Evolutionary conservation across 1,140 invertebrate genomes (phyloP).

Genomic region (Leptinotarsa defecta): DNA sequence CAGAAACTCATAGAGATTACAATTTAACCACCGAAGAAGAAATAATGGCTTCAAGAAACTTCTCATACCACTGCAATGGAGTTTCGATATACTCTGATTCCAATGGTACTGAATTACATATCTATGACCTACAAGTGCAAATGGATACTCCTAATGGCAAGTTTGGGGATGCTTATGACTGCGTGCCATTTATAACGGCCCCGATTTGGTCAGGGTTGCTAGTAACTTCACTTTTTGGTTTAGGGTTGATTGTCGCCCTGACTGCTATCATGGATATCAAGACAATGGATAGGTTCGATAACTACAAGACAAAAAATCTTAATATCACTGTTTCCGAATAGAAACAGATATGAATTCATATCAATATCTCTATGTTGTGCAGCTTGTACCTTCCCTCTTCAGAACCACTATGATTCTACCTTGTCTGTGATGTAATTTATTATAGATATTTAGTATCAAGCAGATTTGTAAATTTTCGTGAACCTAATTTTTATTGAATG

Average conservation of each 20-base stretch:
- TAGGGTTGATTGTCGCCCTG: slow-evolving; percentile 73
- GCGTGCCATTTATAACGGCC: slow-evolving; percentile 77
- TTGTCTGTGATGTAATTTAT: slow-evolving; percentile 12
- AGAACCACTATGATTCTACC: neutral
- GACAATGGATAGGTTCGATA: slow-evolving; percentile 89
- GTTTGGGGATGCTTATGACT: slow-evolving; percentile 70
- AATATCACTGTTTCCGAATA: slow-evolving; percentile 64
- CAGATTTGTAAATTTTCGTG: no score
- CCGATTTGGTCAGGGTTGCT: slow-evolving; percentile 81
- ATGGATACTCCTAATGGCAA: slow-evolving; percentile 50
- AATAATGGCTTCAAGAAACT: slow-evolving; percentile 57
- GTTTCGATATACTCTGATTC: slow-evolving; percentile 51
- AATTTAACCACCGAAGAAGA: slow-evolving; percentile 43
- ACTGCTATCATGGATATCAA: slow-evolving; percentile 78
- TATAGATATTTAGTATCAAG: no score
- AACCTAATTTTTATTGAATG: no score
- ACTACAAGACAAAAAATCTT: slow-evolving; percentile 84
- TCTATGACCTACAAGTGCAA: slow-evolving; percentile 60
- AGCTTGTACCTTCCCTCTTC: slow-evolving; percentile 3
- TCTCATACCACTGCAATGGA: slow-evolving; percentile 62
- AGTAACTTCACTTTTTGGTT: slow-evolving; percentile 66
- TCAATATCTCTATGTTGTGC: slow-evolving; percentile 10
- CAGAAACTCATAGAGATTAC: slow-evolving; percentile 29
- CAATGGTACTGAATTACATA: slow-evolving; percentile 45
- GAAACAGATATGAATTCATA: slow-evolving; percentile 13